Base-by-base conservation (phyloP, 1,140 invertebrate species). In the Pseudoatta argentina region DNA sequence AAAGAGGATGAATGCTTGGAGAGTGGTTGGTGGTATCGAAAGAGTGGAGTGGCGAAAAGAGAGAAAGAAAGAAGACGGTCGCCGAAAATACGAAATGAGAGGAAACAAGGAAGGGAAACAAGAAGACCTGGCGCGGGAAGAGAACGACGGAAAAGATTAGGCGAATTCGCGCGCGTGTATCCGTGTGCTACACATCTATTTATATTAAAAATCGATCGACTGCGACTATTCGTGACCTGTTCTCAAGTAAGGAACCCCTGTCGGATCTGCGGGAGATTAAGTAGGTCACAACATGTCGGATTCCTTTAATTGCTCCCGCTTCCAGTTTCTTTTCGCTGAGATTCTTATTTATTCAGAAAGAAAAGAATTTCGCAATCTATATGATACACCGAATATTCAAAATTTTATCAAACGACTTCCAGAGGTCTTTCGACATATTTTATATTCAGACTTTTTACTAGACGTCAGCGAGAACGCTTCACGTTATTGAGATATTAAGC, bases 151-250 rank as follows among this genome's bases (percentile, higher is more conserved):
- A 63, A 61, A 79, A 75, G 24, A 83, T 83, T 83, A 83, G 57
- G 79, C 55, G 44, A 53, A 18, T 63, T 82, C 10, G 21, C 30
- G 24, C 30, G 30, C n/a, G 21, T 24, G 18, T 51, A 18, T 69
- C 21, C 8, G 27, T 55, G 39, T 24, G 51, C 57, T 51, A 53
- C 27, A 57, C 55, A 21, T 72, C 51, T 55, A 77, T 79, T 66
- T 53, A 69, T 71, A 83, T 69, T 75, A 75, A 75, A 82, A 83
- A 83, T 83, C 79, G 79, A 83, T 83, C 69, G 76, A 39, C 76
- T 44, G 55, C 69, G 53, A 82, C 34, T 83, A 83, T 73, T 83
- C 79, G 69, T 63, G 79, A 83, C 79, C 44, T 61, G 55, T 83
- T 83, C 69, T 83, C 53, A 76, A 82, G 75, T 76, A 86, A 61